phyloP scores from a whole-genome alignment of 2,888 invertebrate species.

The Axea sp. region DNA sequence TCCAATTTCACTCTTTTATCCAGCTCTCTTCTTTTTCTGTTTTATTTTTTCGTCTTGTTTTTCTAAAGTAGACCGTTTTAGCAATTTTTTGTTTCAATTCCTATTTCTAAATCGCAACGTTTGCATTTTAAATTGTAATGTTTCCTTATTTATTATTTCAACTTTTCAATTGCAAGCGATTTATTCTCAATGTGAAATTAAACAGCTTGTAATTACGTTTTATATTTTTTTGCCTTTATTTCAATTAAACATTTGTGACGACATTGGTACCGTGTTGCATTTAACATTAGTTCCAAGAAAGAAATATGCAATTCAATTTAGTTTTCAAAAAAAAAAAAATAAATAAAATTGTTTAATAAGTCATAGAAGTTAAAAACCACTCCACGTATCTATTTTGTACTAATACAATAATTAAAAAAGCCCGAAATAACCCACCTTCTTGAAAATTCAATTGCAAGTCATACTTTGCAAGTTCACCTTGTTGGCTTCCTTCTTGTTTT shows the following conservation, averaged over 20 bases:
- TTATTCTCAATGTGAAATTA: too few species aligned
- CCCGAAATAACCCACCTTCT: constrained; percentile 22
- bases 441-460: constrained; percentile 55
- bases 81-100: constrained; percentile 3
- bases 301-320: too few species aligned
- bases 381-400: constrained; percentile 6
- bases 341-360: not conserved
- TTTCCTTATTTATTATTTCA: too few species aligned
- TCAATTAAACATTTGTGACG: too few species aligned
- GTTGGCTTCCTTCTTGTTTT: constrained; percentile 59
- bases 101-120: constrained; percentile 18
- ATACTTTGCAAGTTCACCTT: constrained; percentile 56
- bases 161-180: too few species aligned
- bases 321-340: not conserved
- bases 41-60: not conserved
- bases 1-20: constrained; percentile 21
- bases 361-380: constrained; percentile 1
- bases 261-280: too few species aligned
- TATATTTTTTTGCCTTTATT: too few species aligned
- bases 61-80: constrained; percentile 1
- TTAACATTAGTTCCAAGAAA: too few species aligned
- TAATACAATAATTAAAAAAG: constrained; percentile 43
- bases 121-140: constrained; percentile 14
- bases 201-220: too few species aligned
- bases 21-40: not conserved